Evolutionary conservation across 1,140 invertebrate species (phyloP), one percentile per base, ranked within the genome.

Genomic region (Amyelois transitella): DNA sequence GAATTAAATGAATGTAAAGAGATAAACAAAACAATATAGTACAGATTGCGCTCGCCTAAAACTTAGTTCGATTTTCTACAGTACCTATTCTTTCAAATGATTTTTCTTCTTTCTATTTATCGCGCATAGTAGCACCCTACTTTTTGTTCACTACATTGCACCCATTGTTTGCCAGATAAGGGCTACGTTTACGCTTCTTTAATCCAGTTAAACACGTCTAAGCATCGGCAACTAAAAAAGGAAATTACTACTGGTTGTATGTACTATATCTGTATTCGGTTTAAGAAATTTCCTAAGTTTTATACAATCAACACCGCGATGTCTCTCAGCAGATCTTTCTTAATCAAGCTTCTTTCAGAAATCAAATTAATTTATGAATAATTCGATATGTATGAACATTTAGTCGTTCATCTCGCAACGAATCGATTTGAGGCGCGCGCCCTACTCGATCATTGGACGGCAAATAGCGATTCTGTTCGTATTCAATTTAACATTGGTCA

Each of bases 401-500:
- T 48, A 20, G 75, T 81, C 65, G 59, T 71, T 78, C 73, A 78
- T 70, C 53, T 64, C 51, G 60, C 48, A 65, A 51, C 72, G 57
- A 79, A 81, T 81, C 64, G 71, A 79, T 76, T 79, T 59, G 28
- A 38, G 32, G 51, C 43, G 51, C 56, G 50, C 49, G 58, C 64
- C 60, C 69, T 51, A 53, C 59, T 69, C 59, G 60, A 71, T 70
- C 67, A 64, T 56, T 67, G 58, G 64, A 65, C 69, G 59, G 54
- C 64, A 66, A 74, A 72, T 72, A 69, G 53, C 64, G 32, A 38
- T 38, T 38, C 32, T 38, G 53, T 67, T 62, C 51, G 44, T 69
- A 75, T 78, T 80, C 68, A 77, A 79, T 79, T 81, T 72, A 68
- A 66, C 66, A 78, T 81, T 77, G 69, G 77, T 72, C 68, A 77